Conservation (phyloP, 2,888 invertebrate species). For the Gymnosoma rotundatum region DNA sequence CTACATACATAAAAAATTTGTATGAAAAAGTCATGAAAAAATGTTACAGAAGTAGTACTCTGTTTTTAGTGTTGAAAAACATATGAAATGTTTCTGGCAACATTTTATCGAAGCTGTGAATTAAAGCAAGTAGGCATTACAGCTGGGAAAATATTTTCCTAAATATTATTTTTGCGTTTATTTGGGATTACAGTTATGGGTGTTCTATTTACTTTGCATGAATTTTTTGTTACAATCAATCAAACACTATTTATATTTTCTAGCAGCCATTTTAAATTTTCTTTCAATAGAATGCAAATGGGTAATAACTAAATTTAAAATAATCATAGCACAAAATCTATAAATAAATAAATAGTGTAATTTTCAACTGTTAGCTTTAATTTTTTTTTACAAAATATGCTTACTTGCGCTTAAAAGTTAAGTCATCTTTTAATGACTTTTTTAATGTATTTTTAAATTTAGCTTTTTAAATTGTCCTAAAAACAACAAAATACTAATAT, state of each 20-base stretch:
- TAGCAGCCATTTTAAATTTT: background rate
- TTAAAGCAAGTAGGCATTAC: no score
- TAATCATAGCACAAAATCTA: conserved; percentile 27
- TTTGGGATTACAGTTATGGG: no score
- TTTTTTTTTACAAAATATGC: conserved; percentile 42
- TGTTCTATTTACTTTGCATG: no score
- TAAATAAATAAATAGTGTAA: conserved; percentile 11
- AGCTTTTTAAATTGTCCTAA: conserved; percentile 54
- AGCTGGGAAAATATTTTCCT: no score
- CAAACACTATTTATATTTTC: conserved; percentile 19
- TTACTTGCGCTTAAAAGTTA: conserved; percentile 57
- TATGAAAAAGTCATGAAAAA: no score
- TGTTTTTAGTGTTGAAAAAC: no score
- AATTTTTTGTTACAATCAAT: conserved; percentile 6
- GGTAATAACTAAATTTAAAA: conserved; percentile 34
- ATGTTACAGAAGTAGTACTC: no score
- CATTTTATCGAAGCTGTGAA: no score
- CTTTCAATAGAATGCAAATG: conserved; percentile 26
- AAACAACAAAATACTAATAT: conserved; percentile 9
- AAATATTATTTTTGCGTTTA: no score
- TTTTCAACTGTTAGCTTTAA: conserved; percentile 28
- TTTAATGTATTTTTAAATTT: conserved; percentile 26
- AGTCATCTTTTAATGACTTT: conserved; percentile 19
- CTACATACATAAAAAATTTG: no score
- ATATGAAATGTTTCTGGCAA: no score